Percentiles rank a stretch among this genome's conserved stretches.
Conservation (phyloP, 2,113 vertebrate species). For the Scytalopus superciliaris region DNA sequence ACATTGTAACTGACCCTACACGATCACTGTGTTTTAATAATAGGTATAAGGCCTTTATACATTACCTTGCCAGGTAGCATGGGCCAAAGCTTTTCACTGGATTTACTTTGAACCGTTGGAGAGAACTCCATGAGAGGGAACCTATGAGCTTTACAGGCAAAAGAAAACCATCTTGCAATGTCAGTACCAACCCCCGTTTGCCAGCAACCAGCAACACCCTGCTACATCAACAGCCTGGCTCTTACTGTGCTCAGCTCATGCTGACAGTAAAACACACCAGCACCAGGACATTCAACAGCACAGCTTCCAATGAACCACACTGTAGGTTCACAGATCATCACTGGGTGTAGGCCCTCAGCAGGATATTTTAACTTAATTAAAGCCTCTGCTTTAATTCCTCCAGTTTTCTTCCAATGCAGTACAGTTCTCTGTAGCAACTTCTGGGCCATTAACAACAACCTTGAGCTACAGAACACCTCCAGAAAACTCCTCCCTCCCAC, state of each 20-base stretch:
- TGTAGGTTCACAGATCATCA: neutral
- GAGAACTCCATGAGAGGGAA: neutral
- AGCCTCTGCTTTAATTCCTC: neutral
- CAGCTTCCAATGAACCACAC: neutral
- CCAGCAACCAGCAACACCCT: neutral
- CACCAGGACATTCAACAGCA: neutral
- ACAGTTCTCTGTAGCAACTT: neutral
- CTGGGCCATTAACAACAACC: neutral
- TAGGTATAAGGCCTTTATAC: neutral
- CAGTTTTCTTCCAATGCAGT: neutral
- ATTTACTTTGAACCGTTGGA: neutral
- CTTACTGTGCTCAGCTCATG: neutral
- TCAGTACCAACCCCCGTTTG: neutral
- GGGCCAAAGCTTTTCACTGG: neutral
- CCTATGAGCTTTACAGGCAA: neutral
- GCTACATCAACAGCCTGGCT: neutral
- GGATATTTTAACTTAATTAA: neutral
- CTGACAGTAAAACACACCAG: neutral
- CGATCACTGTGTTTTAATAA: neutral
- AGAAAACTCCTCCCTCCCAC: neutral
- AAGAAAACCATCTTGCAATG: neutral
- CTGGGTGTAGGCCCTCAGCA: neutral
- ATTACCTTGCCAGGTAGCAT: neutral
- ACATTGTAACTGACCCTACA: fast-evolving
- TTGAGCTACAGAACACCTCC: neutral